Evolutionary conservation across 2,888 invertebrate species (phyloP), one percentile per base, ranked within the genome.

Genomic region (Papilio protenor): DNA sequence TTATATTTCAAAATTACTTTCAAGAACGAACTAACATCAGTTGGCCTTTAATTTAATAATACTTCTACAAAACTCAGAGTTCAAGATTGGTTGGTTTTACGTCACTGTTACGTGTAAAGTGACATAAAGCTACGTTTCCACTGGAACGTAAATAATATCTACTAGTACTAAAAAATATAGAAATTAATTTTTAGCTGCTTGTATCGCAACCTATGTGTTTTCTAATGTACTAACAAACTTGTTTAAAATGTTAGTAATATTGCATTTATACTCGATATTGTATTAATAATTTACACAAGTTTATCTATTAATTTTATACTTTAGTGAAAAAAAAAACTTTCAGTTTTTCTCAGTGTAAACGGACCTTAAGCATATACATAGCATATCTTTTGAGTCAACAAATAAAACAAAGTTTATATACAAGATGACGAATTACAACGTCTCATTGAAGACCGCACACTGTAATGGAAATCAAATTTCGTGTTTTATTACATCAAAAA

Each of bases 341-440:
- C 8, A 11, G 11, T 55, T 55, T 72, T 6, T 10, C 11, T 2
- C 18, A 72, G 72, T 72, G 33, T 52, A 52, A 27, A 27, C 33
- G 33, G 2, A 55, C 27, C 72, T 72, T 52, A 27, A 55, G 23
- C 18, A 52, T 55, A 49, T 1, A 47, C n/a, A 33, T 55, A 2
- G 16, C 55, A 18, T 72, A 49, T 33, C 52, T 52, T 72, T 72
- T 18, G 10, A n/a, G 18, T 52, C 55, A 27, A 72, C 72, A 72
- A 71, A 72, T 55, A 72, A 33, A 72, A 72, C 49, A 72, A 52
- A 52, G 27, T 55, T 72, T 72, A 72, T 52, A 72, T 72, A 72
- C 18, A n/a, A 27, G 52, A 33, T 52, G 27, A 52, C 10, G 33
- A 72, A 55, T 72, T 23, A 72, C 4, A 52, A 1, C 11, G 16